phyloP scores from a whole-genome alignment of 2,888 invertebrate species.

The Drosophila meridiana region DNA sequence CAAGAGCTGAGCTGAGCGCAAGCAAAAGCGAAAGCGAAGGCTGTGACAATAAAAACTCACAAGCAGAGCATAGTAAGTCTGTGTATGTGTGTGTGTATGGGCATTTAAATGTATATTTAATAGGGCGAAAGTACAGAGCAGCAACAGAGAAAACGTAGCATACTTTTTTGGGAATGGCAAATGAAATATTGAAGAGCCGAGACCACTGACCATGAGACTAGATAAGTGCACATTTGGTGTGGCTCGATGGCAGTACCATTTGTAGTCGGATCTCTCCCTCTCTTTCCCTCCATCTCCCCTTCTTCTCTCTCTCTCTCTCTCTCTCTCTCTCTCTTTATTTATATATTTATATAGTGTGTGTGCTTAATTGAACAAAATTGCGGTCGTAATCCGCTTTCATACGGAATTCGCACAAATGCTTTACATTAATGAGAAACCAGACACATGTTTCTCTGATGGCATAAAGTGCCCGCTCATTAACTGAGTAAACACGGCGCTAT shows the following conservation, averaged over 20 bases:
- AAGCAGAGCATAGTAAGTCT: slow-evolving; percentile 12
- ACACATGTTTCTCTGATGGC: slow-evolving; percentile 29
- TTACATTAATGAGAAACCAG: slow-evolving; percentile 35
- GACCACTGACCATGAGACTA: slow-evolving; percentile 15
- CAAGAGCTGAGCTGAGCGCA: slow-evolving; percentile 9
- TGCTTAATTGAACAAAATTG: slow-evolving; percentile 6
- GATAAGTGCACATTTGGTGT: slow-evolving; percentile 20
- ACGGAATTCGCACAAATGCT: slow-evolving; percentile 8
- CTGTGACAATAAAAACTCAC: slow-evolving; percentile 40
- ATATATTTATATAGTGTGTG: background rate
- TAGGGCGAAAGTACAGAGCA: slow-evolving; percentile 44
- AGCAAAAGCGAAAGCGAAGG: slow-evolving; percentile 11
- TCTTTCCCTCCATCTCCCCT: background rate
- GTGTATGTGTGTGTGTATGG: background rate
- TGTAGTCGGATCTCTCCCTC: no score
- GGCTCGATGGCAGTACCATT: background rate
- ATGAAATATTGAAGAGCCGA: slow-evolving; percentile 32
- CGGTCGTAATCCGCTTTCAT: slow-evolving; percentile 13
- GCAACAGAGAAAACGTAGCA: slow-evolving; percentile 4
- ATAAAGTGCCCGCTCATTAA: slow-evolving; percentile 11
- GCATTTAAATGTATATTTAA: slow-evolving; percentile 55
- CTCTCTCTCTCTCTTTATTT: background rate
- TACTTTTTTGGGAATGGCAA: slow-evolving; percentile 20
- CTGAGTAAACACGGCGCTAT: background rate
- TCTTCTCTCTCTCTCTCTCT: no score